A percentile compares a stretch with the other conserved stretches of the same genome.
phyloP scores from a whole-genome alignment of 1,140 invertebrate genomes.

The Meteorus sp. region DNA sequence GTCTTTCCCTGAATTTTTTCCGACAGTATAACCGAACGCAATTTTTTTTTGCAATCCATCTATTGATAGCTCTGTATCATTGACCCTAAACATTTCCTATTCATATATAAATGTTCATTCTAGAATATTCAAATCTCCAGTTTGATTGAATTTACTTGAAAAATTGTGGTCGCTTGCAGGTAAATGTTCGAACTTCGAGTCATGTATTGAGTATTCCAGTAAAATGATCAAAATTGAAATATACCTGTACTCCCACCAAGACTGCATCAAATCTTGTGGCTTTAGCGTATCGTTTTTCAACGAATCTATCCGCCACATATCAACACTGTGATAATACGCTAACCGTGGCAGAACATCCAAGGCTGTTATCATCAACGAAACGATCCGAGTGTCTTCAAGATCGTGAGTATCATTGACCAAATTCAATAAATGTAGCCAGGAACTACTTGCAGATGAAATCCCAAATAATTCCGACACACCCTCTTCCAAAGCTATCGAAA shows the following conservation, averaged over 20 bases:
- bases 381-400: conserved; percentile 34
- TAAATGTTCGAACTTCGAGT: too few relatives aligned
- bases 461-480: conserved; percentile 44
- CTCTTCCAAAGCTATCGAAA: conserved; percentile 42
- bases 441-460: conserved; percentile 45
- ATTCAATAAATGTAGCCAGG: conserved; percentile 37
- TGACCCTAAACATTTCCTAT: too few relatives aligned
- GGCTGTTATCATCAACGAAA: conserved; percentile 47
- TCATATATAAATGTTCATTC: too few relatives aligned
- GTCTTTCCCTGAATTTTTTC: too few relatives aligned
- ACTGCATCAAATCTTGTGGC: conserved; percentile 35
- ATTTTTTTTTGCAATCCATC: too few relatives aligned
- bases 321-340: conserved; percentile 63
- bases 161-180: too few relatives aligned
- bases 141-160: too few relatives aligned
- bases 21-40: too few relatives aligned
- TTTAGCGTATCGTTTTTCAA: conserved; percentile 54
- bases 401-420: conserved; percentile 36
- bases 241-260: conserved; percentile 60
- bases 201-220: too few relatives aligned
- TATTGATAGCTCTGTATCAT: too few relatives aligned
- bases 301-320: conserved; percentile 63
- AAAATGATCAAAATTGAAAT: too few relatives aligned
- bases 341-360: conserved; percentile 51
- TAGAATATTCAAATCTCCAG: too few relatives aligned